Base-by-base conservation (phyloP, 2,797 vertebrate genomes). In the Dryobates pubescens region DNA sequence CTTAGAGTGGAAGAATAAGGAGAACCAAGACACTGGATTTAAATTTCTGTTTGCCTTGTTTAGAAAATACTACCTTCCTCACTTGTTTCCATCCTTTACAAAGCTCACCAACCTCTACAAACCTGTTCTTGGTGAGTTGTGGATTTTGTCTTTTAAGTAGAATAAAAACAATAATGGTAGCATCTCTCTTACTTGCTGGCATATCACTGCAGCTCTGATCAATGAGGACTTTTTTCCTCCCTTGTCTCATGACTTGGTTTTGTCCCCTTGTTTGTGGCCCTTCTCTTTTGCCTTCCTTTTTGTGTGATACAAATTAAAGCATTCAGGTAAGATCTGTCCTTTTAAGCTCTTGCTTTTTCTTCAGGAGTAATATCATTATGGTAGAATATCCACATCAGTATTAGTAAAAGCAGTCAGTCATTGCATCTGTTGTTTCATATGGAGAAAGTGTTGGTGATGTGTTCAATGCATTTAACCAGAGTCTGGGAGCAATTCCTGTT, bases 21-120 rank as follows among this genome's bases (percentile, higher is more conserved):
- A 99, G 90, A 99, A 98, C 96, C 98, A 98, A 96, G 98, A 99
- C 97, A 98, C 98, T 19, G 99, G 99, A 67, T 99, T 99, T 98
- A 98, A 98, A 95, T 99, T 99, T 98, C 99, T 99, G 94, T 99
- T 99, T 96, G 98, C 98, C 49, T 98, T 99, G 74, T 99, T 99
- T 97, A 98, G 99, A 97, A 99, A 99, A 97, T 99, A 99, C 98
- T 99, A 99, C 95, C 98, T 99, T 97, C 99, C 98, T 90, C 99
- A 99, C 96, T 97, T 99, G 27, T 99, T 99, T 96, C 99, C 99
- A 41, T 98, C 99, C 63, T 99, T 99, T 97, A 99, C 99, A 88
- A 99, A 99, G 96, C 97, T 99, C 93, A 99, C 99, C 93, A 99
- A 99, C 96, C 98, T 99, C 95, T 99, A 99, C 97, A 99, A 99